Evolutionary conservation across 2,113 vertebrate genomes (phyloP).

Genomic region (Shinisaurus crocodilurus): DNA sequence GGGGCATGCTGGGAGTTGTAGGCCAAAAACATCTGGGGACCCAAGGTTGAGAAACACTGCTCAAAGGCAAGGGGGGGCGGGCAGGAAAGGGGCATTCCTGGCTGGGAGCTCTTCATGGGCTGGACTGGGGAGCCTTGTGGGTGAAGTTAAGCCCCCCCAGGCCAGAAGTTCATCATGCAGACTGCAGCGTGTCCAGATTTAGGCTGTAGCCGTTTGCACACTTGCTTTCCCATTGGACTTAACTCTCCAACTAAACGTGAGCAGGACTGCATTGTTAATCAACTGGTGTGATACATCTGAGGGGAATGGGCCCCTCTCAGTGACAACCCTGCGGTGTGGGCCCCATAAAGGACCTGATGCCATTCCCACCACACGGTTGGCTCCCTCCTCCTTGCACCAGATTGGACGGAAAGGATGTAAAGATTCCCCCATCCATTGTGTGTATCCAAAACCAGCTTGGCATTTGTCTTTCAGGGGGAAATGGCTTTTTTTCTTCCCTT

Average conservation of each 20-base stretch:
- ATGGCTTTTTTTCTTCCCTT: background rate
- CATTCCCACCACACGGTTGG: background rate
- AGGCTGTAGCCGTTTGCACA: too few species aligned
- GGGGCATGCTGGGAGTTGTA: too few species aligned
- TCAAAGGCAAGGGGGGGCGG: too few species aligned
- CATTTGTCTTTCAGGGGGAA: background rate
- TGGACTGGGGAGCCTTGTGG: too few species aligned
- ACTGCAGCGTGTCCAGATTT: too few species aligned
- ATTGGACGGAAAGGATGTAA: background rate
- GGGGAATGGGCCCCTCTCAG: background rate
- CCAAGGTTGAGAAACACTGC: too few species aligned
- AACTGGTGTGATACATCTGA: background rate
- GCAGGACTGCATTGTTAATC: background rate
- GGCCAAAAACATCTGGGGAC: too few species aligned
- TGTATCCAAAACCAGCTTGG: background rate
- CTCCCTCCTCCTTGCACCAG: background rate
- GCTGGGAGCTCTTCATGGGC: too few species aligned
- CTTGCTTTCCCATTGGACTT: too few species aligned
- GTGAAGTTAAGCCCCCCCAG: too few species aligned
- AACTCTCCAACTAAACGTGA: background rate
- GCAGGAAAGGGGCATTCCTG: too few species aligned
- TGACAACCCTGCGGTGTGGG: background rate
- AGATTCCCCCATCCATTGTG: background rate
- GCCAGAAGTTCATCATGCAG: too few species aligned
- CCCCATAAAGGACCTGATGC: background rate